phyloP scores from a whole-genome alignment of 2,797 vertebrate genomes.

The Phrynocephalus forsythii region DNA sequence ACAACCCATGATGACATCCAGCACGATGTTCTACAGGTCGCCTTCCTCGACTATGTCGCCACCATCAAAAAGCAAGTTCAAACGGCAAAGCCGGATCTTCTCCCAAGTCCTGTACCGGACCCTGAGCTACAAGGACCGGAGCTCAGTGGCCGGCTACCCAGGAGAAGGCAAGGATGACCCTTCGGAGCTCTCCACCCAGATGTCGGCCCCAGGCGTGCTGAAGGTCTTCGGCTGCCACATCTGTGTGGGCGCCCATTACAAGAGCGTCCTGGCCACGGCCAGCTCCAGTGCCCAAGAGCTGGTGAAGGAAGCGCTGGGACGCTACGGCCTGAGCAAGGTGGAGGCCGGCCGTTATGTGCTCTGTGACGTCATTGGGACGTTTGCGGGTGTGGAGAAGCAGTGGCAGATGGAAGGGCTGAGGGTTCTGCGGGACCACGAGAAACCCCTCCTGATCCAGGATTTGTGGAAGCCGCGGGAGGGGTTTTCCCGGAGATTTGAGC shows the following conservation, averaged over 20 bases:
- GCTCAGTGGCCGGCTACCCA: constrained; percentile 76
- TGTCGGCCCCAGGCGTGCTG: constrained; percentile 91
- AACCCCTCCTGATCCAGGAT: constrained; percentile 92
- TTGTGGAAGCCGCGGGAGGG: constrained; percentile 96
- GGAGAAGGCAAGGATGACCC: constrained; percentile 84
- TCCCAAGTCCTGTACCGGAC: constrained; percentile 91
- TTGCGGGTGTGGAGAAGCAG: constrained; percentile 78
- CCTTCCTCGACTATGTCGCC: constrained; percentile 91
- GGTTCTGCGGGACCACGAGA: constrained; percentile 90
- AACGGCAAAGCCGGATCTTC: constrained; percentile 91
- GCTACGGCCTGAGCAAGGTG: constrained; percentile 89
- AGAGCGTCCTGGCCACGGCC: constrained; percentile 92
- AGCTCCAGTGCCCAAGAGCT: constrained; percentile 90
- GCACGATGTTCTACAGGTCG: constrained; percentile 92
- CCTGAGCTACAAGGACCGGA: constrained; percentile 90
- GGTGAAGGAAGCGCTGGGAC: constrained; percentile 93
- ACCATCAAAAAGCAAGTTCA: constrained; percentile 90
- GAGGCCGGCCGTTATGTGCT: constrained; percentile 85
- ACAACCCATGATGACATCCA: constrained; percentile 58
- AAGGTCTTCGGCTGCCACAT: constrained; percentile 96
- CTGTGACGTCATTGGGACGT: constrained; percentile 90
- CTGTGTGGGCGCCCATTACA: constrained; percentile 92
- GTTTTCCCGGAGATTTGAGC: constrained; percentile 90
- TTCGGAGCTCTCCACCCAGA: constrained; percentile 92
- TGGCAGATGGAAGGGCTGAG: constrained; percentile 91